These are phyloP conservation scores for Rhombomys opimus DNA, from an alignment of 2,113 vertebrate species.

Conservation along the genomic window DNA sequence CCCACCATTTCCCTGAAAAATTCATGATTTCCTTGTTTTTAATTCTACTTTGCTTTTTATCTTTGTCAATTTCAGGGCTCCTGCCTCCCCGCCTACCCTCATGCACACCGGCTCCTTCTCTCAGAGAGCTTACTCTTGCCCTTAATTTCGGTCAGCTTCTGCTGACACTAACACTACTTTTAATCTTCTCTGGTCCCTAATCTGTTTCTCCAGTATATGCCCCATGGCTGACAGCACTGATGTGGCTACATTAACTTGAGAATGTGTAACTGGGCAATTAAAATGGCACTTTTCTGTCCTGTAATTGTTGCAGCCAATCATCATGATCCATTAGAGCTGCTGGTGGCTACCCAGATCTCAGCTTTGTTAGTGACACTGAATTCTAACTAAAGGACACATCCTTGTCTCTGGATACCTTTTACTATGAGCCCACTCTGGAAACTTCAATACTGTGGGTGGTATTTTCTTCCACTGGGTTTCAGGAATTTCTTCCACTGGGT, in stretches of 20 bases:
- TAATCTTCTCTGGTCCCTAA: not conserved
- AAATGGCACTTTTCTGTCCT: not conserved
- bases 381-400: not conserved
- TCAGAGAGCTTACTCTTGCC: not conserved
- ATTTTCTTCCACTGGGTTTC: not conserved
- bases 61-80: not conserved
- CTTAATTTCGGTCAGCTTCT: not conserved
- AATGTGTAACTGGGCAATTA: not conserved
- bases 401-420: not conserved
- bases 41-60: not conserved
- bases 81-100: not conserved
- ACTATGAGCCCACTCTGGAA: not conserved
- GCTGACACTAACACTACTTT: not conserved
- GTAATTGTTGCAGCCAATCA: not conserved
- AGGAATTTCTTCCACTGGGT: not conserved
- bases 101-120: not conserved
- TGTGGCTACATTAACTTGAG: not conserved
- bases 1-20: no score
- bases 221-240: not conserved
- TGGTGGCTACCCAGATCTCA: not conserved
- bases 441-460: not conserved
- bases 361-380: not conserved
- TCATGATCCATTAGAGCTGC: not conserved
- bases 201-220: not conserved
- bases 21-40: no score